Evolutionary conservation across 2,888 invertebrate genomes (phyloP), one percentile per base, ranked within the genome.

Genomic region (Drepana falcataria): DNA sequence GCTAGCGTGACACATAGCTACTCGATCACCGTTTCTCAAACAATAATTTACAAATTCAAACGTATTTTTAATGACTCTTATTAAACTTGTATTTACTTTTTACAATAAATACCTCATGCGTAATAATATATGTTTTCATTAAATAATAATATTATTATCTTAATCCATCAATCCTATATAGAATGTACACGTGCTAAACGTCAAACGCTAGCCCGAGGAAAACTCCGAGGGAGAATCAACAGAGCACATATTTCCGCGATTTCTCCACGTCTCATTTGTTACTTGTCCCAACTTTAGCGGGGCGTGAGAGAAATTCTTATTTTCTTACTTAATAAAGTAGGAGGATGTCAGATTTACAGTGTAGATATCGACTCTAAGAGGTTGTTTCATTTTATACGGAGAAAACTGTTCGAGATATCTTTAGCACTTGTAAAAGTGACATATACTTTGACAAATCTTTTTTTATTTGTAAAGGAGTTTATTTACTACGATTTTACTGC

Each of bases 211-310:
- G 58, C 61, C 59, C 52, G 56, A 62, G 71, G 72, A 70, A 76
- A 68, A 64, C 77, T 79, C 72, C 73, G 40, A 66, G 74, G 78
- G 71, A 77, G 81, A 83, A 87, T 87, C 83, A 81, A 85, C 83
- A 78, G 77, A 56, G 69, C 84, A 85, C 85, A 87, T 83, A 83
- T 85, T 86, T 78, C 66, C 72, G 67, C 81, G 73, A 85, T 86
- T 85, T 87, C 83, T 88, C 87, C 70, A 73, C 73, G 82, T 86
- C 85, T 83, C 84, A 84, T 86, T 85, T 85, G 82, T 85, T 83
- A 82, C 81, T 74, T 76, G 75, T 74, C 79, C 79, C 72, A 80
- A 84, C 79, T 82, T 81, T 72, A 60, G 66, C 64, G 60, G 64
- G 75, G 81, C 83, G 84, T 84, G 83, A 69, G 67, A 73, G 73